Evolutionary conservation across 2,797 vertebrate species (phyloP).

Genomic region (Clamator glandarius): DNA sequence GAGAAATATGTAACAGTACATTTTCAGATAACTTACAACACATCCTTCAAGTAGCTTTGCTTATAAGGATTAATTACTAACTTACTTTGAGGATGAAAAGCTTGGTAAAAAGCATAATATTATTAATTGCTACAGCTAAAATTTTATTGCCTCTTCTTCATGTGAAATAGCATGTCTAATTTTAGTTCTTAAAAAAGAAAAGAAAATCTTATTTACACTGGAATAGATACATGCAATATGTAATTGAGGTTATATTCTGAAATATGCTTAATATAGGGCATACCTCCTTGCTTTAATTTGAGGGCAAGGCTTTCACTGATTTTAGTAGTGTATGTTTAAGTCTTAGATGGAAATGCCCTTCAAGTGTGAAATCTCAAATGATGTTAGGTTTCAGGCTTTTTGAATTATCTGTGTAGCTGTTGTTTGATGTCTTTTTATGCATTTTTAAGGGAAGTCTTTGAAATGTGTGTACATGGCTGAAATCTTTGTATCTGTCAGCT

Average conservation of each 20-base stretch:
- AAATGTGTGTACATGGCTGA: not conserved
- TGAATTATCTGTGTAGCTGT: not conserved
- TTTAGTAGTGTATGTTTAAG: not conserved
- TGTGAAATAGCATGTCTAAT: not conserved
- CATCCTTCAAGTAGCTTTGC: not conserved
- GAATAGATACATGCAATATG: not conserved
- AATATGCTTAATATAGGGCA: not conserved
- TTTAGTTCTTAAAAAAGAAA: not conserved
- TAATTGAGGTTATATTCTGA: not conserved
- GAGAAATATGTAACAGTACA: not conserved
- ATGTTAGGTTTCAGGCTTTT: not conserved
- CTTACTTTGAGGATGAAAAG: slow-evolving; percentile 11
- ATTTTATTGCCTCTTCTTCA: slow-evolving; percentile 4
- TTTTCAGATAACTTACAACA: slow-evolving; percentile 6
- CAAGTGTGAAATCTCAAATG: not conserved
- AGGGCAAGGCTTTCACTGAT: not conserved
- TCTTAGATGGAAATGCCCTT: not conserved
- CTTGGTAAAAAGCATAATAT: not conserved
- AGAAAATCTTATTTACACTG: not conserved
- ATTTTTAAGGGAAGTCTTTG: not conserved
- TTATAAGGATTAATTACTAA: slow-evolving; percentile 36
- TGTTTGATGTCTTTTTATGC: not conserved
- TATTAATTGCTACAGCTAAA: slow-evolving; percentile 6
- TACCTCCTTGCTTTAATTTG: not conserved
- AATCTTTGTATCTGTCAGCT: not conserved